Conservation (phyloP, 2,113 vertebrate genomes). For the Leucopternis melanops region DNA sequence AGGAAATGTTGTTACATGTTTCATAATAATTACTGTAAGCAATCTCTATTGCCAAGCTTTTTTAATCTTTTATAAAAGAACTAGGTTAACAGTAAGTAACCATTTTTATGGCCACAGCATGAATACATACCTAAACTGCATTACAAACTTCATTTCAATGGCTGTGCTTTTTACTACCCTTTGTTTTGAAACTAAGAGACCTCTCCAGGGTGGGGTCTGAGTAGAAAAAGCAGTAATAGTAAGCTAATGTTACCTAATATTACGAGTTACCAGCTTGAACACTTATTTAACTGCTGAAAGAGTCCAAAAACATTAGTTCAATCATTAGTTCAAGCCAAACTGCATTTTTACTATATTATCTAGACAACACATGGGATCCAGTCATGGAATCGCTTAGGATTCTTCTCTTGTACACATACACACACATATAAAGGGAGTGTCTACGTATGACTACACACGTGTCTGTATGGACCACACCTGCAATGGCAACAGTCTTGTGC, state of each 20-base stretch:
- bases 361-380: neutral
- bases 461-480: neutral
- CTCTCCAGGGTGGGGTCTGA: neutral
- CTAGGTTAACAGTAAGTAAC: slow-evolving; percentile 28
- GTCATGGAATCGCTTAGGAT: neutral
- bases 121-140: neutral
- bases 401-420: neutral
- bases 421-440: neutral
- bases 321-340: neutral
- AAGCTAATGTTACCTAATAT: neutral
- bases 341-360: neutral
- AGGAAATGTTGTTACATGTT: neutral
- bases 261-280: neutral
- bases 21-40: slow-evolving; percentile 9
- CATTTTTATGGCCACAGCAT: slow-evolving; percentile 40
- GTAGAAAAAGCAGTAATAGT: neutral
- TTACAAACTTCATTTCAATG: slow-evolving; percentile 14
- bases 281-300: neutral
- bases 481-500: neutral
- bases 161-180: neutral
- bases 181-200: slow-evolving; percentile 1
- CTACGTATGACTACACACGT: accelerated
- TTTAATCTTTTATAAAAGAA: slow-evolving; percentile 47
- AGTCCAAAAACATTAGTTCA: neutral
- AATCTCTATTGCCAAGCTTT: neutral